phyloP scores from a whole-genome alignment of 2,113 vertebrate species.

The Lagopus muta region DNA sequence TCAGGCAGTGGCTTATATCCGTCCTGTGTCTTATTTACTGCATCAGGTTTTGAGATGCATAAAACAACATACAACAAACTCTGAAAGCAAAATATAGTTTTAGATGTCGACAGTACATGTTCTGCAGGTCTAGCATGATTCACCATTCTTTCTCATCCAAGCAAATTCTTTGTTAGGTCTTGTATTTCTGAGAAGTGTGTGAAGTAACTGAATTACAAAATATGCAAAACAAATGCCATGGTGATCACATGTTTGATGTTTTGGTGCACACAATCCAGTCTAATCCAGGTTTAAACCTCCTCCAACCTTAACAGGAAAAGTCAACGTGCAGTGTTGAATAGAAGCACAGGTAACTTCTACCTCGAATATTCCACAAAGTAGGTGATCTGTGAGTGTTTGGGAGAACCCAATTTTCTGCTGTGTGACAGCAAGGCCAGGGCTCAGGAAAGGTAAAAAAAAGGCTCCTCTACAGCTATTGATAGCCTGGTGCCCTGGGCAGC shows the following conservation, averaged over 20 bases:
- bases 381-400: neutral
- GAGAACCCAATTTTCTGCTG: neutral
- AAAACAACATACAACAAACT: neutral
- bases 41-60: neutral
- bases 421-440: neutral
- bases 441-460: neutral
- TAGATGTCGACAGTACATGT: neutral
- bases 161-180: conserved; percentile 40
- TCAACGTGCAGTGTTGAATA: neutral
- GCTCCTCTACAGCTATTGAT: neutral
- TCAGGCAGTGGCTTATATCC: neutral
- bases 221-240: neutral
- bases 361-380: neutral
- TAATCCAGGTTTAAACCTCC: neutral
- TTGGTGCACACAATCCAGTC: neutral
- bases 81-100: neutral
- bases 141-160: neutral
- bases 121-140: conserved; percentile 27
- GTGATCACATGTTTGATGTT: conserved; percentile 28
- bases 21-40: neutral
- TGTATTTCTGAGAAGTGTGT: conserved; percentile 11
- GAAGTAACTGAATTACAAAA: conserved; percentile 31
- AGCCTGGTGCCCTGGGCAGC: neutral
- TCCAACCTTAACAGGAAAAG: neutral
- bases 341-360: neutral